Evolutionary conservation across 2,113 vertebrate species (phyloP).

Genomic region (Aegotheles bennettii): DNA sequence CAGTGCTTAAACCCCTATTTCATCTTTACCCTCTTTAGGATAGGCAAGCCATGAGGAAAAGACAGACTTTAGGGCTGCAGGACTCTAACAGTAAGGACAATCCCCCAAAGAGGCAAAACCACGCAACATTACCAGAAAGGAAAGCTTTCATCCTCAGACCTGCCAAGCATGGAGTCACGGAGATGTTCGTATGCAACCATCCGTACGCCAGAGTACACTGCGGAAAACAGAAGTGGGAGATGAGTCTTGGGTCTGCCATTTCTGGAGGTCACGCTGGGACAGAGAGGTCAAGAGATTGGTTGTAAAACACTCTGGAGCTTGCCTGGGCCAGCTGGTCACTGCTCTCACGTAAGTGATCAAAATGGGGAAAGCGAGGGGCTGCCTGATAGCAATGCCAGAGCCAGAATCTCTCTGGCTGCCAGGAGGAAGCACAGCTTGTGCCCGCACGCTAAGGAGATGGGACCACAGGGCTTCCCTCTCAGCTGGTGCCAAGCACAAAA

Average conservation of each 20-base stretch:
- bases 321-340: not conserved
- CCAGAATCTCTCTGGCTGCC: not conserved
- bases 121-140: conserved; percentile 78
- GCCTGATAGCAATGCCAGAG: not conserved
- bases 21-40: not conserved
- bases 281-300: not conserved
- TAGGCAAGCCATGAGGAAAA: not conserved
- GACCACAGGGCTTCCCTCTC: not conserved
- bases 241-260: not conserved
- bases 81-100: not conserved
- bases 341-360: accelerated
- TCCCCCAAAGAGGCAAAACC: not conserved
- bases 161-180: conserved; percentile 78
- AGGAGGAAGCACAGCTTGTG: not conserved
- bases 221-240: not conserved
- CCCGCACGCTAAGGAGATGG: accelerated
- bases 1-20: not conserved
- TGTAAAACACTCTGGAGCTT: not conserved
- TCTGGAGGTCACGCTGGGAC: not conserved
- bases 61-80: not conserved
- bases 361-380: not conserved
- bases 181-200: conserved; percentile 84
- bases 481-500: not conserved
- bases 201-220: conserved; percentile 84
- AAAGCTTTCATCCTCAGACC: conserved; percentile 74